Percentiles rank a stretch among this genome's conserved stretches.
These are phyloP conservation scores for Rhodeus uyekii DNA, from an alignment of 2,797 vertebrate genomes.

Conservation along the genomic window DNA sequence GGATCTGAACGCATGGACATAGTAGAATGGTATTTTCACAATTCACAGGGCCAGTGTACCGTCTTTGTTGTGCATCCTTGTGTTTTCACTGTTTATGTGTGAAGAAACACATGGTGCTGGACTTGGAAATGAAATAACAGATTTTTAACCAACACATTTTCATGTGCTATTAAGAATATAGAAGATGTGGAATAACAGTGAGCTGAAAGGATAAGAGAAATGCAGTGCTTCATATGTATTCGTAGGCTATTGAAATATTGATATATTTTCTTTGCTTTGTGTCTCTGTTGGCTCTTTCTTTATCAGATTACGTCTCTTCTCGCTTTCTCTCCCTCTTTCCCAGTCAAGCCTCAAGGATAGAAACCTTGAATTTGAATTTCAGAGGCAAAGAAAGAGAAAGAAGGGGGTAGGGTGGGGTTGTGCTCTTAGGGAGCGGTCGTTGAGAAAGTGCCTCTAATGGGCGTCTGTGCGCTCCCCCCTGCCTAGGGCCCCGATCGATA, in stretches of 20 bases:
- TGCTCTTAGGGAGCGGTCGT: constrained; percentile 68
- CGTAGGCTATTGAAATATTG: constrained; percentile 46
- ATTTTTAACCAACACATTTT: neutral
- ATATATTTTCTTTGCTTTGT: constrained; percentile 68
- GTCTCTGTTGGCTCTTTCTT: constrained; percentile 69
- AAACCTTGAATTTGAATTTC: constrained; percentile 80
- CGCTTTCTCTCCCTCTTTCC: constrained; percentile 67
- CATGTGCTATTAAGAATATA: constrained; percentile 33
- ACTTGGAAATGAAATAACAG: neutral
- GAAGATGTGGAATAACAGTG: constrained; percentile 29
- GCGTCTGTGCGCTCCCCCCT: constrained; percentile 79
- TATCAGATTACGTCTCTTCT: constrained; percentile 73
- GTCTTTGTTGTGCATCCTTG: constrained; percentile 59
- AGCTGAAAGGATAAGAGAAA: constrained; percentile 28
- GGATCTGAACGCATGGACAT: constrained; percentile 46
- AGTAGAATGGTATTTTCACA: neutral
- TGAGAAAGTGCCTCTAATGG: constrained; percentile 78
- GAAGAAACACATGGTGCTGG: neutral
- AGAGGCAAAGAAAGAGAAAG: constrained; percentile 58
- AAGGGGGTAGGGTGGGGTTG: constrained; percentile 26
- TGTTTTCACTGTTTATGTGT: constrained; percentile 66
- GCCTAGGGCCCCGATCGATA: constrained; percentile 88
- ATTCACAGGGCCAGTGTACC: constrained; percentile 1
- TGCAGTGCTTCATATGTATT: constrained; percentile 42
- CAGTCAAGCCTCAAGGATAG: constrained; percentile 68